Evolutionary conservation across 2,113 vertebrate species (phyloP), one percentile per base, ranked within the genome.

Genomic region (Nipponia nippon): DNA sequence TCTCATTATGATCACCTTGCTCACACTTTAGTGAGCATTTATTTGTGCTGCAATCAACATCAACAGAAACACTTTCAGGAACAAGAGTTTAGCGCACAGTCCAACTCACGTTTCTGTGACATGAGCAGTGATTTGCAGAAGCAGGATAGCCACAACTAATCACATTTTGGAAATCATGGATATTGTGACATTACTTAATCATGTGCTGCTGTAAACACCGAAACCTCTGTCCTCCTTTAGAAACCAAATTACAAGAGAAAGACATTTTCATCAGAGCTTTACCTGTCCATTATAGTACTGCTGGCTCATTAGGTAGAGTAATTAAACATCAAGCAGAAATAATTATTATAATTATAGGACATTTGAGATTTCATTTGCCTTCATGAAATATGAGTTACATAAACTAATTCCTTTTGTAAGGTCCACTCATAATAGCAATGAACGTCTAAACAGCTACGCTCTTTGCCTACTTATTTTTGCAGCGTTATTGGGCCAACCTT

Each of bases 281-380:
- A 97, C 96, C 95, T 97, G 94, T 89, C 94, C 56, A 58, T 94
- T 95, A 92, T 20, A 58, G 32, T 71, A 59, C 70, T 55, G 59
- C 50, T 83, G 92, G 71, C 87, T 97, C 95, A 86, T 96, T 96
- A 94, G 56, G 83, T 19, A 92, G 81, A 95, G 83, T 95, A 97
- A 97, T 97, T 97, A 98, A 97, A 96, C 72, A 95, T 50, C 78
- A 73, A 86, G 96, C 30, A 94, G 95, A 96, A 97, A 97, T 96
- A 97, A 97, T 97, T 95, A 95, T 95, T 96, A 88, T 95, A 93
- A 95, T 97, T 97, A 97, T 9, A 50, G 84, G 88, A 87, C 81
- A 73, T 95, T 89, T 94, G 90, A 94, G 61, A 94, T 96, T 95
- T 95, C 90, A 87, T 89, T 95, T 97, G 49, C 87, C 76, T 95